phyloP scores from a whole-genome alignment of 2,113 vertebrate species.

The Myanophis thanlyinensis region DNA sequence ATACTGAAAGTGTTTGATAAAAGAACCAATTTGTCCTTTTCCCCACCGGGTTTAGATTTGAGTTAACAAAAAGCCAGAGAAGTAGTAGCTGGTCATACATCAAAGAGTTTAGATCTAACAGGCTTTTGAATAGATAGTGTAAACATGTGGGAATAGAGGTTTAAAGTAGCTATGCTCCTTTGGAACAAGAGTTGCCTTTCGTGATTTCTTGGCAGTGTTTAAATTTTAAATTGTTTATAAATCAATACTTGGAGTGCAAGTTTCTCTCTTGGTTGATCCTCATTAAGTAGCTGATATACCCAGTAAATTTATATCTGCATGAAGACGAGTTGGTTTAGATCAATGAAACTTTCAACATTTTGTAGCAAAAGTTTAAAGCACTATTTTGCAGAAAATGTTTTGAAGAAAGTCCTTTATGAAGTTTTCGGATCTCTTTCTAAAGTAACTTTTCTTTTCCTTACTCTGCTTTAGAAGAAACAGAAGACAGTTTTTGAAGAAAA shows the following conservation, averaged over 20 bases:
- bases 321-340: neutral
- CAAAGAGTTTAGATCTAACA: slow-evolving; percentile 66
- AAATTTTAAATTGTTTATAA: slow-evolving; percentile 49
- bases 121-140: slow-evolving; percentile 61
- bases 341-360: neutral
- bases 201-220: slow-evolving; percentile 27
- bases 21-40: slow-evolving; percentile 61
- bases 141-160: slow-evolving; percentile 58
- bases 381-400: neutral
- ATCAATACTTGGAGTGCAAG: slow-evolving; percentile 26
- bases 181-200: slow-evolving; percentile 23
- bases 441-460: neutral
- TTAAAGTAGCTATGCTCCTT: slow-evolving; percentile 45
- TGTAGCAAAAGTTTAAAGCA: neutral
- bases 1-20: slow-evolving; percentile 55
- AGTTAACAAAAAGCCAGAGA: slow-evolving; percentile 58
- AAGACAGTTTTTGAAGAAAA: neutral
- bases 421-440: neutral
- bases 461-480: neutral
- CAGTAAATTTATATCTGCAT: neutral
- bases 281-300: rapidly evolving
- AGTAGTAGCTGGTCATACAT: slow-evolving; percentile 57
- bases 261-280: slow-evolving; percentile 12
- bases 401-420: neutral
- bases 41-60: slow-evolving; percentile 50